Percentiles rank a stretch among this genome's conserved stretches.
These are phyloP conservation scores for Falco punctatus DNA, from an alignment of 2,113 vertebrate genomes.

Conservation along the genomic window DNA sequence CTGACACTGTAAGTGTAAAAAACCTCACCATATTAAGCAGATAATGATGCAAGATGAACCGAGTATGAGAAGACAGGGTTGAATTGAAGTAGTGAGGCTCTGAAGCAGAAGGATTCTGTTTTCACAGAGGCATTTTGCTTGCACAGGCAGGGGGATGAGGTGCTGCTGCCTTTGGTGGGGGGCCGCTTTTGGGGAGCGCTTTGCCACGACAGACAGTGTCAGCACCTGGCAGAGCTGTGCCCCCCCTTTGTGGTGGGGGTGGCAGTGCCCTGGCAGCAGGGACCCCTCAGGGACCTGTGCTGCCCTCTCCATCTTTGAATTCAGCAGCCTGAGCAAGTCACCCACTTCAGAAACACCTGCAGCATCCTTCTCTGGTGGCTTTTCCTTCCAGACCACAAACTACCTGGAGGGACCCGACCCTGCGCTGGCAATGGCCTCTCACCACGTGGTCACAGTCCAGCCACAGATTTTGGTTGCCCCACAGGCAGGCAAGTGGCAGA, in stretches of 20 bases:
- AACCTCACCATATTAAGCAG: neutral
- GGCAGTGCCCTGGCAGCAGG: neutral
- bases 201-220: neutral
- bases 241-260: accelerated
- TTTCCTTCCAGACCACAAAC: neutral
- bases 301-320: neutral
- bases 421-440: neutral
- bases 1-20: neutral
- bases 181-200: neutral
- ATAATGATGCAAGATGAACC: neutral
- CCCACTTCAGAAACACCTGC: neutral
- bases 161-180: neutral
- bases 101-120: neutral
- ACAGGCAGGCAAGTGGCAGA: neutral
- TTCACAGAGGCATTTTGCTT: neutral
- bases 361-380: neutral
- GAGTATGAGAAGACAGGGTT: neutral
- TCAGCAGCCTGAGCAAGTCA: neutral
- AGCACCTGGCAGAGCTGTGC: neutral
- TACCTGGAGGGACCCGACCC: neutral
- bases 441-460: neutral
- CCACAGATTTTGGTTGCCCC: accelerated
- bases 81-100: neutral
- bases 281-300: neutral
- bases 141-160: neutral